A percentile compares a stretch with the other conserved stretches of the same genome.
Evolutionary conservation across 2,888 invertebrate genomes (phyloP).

Genomic region (Pterostichus madidus): DNA sequence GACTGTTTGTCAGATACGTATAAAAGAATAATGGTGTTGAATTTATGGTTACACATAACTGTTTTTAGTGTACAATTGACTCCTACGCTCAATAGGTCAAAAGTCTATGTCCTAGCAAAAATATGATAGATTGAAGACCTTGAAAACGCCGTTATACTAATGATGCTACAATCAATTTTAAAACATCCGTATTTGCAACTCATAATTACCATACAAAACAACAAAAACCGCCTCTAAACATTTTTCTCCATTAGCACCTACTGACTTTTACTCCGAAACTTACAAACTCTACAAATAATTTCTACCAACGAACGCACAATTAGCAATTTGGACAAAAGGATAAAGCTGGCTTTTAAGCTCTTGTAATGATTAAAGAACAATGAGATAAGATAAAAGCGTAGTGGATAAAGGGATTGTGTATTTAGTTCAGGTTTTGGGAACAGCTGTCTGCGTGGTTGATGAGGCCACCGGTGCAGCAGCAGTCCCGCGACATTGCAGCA

Average conservation of each 20-base stretch:
- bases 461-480: slow-evolving; percentile 48
- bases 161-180: slow-evolving; percentile 23
- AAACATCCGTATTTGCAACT: slow-evolving; percentile 33
- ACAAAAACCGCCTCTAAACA: slow-evolving; percentile 6
- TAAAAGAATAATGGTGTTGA: not conserved
- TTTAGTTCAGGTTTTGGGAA: slow-evolving; percentile 48
- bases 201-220: slow-evolving; percentile 32
- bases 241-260: slow-evolving; percentile 19
- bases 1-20: not conserved
- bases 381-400: not conserved
- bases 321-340: not conserved
- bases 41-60: not conserved
- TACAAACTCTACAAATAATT: no score
- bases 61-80: slow-evolving; percentile 37
- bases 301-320: not conserved
- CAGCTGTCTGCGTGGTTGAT: slow-evolving; percentile 16
- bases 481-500: slow-evolving; percentile 48
- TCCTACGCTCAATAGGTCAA: slow-evolving; percentile 46
- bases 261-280: not conserved
- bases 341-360: not conserved
- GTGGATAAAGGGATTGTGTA: slow-evolving; percentile 1
- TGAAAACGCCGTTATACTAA: slow-evolving; percentile 45
- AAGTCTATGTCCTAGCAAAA: slow-evolving; percentile 29
- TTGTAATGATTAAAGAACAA: not conserved
- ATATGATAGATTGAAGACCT: slow-evolving; percentile 33